Evolutionary conservation across 2,888 invertebrate species (phyloP).

Genomic region (Leucoma salicis): DNA sequence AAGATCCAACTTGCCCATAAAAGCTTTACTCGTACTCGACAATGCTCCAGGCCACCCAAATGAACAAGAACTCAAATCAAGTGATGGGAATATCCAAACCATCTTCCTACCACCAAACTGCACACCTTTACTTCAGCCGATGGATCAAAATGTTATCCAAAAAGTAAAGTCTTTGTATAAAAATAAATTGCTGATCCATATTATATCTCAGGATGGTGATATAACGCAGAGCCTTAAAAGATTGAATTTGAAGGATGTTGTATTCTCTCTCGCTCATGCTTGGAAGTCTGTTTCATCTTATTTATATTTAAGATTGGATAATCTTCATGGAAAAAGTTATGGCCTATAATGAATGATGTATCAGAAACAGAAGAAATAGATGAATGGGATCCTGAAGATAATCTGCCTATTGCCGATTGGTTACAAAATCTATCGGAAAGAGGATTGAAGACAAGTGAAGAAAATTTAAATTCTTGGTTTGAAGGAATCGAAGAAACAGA

Average conservation of each 20-base stretch:
- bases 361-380: conserved; percentile 28
- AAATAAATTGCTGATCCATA: background rate
- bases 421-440: conserved; percentile 34
- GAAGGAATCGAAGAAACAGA: conserved; percentile 33
- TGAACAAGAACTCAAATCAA: conserved; percentile 39
- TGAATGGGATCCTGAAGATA: conserved; percentile 31
- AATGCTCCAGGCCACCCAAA: conserved; percentile 37
- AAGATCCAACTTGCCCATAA: conserved; percentile 31
- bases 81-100: conserved; percentile 36
- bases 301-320: too few relatives aligned
- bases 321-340: conserved; percentile 38
- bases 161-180: background rate
- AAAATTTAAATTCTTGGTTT: conserved; percentile 20
- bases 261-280: conserved; percentile 35
- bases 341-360: conserved; percentile 33
- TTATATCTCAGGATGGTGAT: background rate
- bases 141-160: background rate
- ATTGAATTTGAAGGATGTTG: conserved; percentile 33
- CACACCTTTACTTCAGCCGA: background rate
- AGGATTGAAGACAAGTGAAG: conserved; percentile 35
- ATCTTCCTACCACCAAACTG: conserved; percentile 17
- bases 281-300: conserved; percentile 30
- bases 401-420: conserved; percentile 29
- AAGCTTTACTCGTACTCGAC: conserved; percentile 37
- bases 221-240: conserved; percentile 5